Evolutionary conservation across 2,888 invertebrate genomes (phyloP), one percentile per base, ranked within the genome.

Genomic region (Agriopis leucophaearia): DNA sequence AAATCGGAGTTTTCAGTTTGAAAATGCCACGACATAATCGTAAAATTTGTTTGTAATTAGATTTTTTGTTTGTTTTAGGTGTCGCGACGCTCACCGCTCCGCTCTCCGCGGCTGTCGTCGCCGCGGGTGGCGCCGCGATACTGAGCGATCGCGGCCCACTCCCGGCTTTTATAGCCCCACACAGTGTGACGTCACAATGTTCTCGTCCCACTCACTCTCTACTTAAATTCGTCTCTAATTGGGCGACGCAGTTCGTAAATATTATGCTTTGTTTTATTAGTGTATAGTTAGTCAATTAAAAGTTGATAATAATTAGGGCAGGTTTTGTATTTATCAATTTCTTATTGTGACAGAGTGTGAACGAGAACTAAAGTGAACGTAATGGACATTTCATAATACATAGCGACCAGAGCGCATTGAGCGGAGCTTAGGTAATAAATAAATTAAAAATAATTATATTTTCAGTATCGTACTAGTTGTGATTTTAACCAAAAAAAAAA

Each of bases 401-500:
- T 70, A 63, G 59, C 52, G 54, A 60, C 64, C 54, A 70, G 60
- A 65, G 61, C 58, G 65, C 65, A 70, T 27, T 36, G 72, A 73
- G 87, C 83, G 84, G 84, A 85, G 85, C 87, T 82, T 90, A 90
- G 87, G 82, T 66, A 65, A 73, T 75, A 76, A 76, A 74, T 78
- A 81, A 81, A 76, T 72, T 67, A 63, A 71, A 81, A 80, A 76
- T 82, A 79, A 82, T 85, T 86, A 88, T 89, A 88, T 90, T 90
- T 89, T 89, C 88, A 87, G 76, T 91, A 90, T 85, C 82, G 85
- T 88, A 88, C 85, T 88, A 87, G 84, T 89, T 91, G 93, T 93
- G 92, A 93, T 93, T 90, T 88, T 84, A 91, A 92, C 91, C 92
- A 91, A 92, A 92, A 92, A 91, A 81, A 86, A 81, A 86, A 80